phyloP scores from a whole-genome alignment of 2,888 invertebrate genomes.

The Alitta virens region DNA sequence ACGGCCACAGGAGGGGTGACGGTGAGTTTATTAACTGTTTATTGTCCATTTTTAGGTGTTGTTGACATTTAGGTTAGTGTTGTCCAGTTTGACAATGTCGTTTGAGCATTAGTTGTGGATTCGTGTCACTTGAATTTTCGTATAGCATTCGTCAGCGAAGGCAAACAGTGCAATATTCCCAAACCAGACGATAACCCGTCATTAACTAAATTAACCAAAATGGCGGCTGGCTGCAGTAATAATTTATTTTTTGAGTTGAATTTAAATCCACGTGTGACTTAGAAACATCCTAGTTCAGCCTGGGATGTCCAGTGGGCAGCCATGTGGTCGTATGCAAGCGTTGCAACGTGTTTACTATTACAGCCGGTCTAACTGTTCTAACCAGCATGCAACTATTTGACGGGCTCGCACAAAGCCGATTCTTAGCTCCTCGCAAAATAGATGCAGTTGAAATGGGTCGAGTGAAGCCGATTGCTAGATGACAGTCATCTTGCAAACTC shows the following conservation, averaged over 20 bases:
- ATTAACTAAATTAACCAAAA: constrained; percentile 32
- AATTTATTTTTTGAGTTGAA: constrained; percentile 22
- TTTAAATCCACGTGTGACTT: background rate
- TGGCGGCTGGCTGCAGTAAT: constrained; percentile 25
- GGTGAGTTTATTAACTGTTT: constrained; percentile 24
- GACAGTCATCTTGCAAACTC: too few relatives aligned
- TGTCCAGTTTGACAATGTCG: background rate
- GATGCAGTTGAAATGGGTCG: too few relatives aligned
- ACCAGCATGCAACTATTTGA: background rate
- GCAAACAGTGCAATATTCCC: constrained; percentile 10
- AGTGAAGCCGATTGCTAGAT: too few relatives aligned
- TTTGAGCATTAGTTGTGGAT: too few relatives aligned
- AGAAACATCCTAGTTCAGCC: too few relatives aligned
- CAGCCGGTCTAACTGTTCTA: background rate
- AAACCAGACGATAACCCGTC: constrained; percentile 24
- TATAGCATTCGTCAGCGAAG: background rate
- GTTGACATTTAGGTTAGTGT: background rate
- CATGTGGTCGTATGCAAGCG: too few relatives aligned
- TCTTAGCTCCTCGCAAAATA: too few relatives aligned
- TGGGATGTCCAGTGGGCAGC: too few relatives aligned
- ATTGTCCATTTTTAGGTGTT: constrained; percentile 9
- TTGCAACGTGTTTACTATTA: background rate
- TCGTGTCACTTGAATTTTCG: too few relatives aligned
- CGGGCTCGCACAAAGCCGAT: background rate
- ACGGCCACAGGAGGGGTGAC: constrained; percentile 14